Evolutionary conservation across 1,140 invertebrate genomes (phyloP).

Genomic region (Parapsyche elsis): DNA sequence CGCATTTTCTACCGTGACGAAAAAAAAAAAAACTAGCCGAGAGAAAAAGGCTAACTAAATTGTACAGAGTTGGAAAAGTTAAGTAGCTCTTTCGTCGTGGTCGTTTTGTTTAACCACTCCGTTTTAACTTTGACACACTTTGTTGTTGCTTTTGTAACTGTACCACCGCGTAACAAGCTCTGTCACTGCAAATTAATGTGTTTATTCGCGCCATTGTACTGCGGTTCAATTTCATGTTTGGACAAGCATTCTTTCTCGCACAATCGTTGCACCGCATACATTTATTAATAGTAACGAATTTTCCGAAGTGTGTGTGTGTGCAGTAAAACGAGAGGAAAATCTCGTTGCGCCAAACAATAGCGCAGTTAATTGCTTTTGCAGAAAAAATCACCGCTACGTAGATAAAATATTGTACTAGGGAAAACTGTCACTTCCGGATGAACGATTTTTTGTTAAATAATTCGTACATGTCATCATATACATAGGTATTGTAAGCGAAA

Average conservation of each 20-base stretch:
- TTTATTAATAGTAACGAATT: too few relatives aligned
- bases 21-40: background rate
- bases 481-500: too few relatives aligned
- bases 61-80: constrained; percentile 12
- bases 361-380: too few relatives aligned
- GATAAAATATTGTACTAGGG: too few relatives aligned
- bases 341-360: too few relatives aligned
- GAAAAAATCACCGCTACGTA: too few relatives aligned
- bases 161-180: constrained; percentile 28
- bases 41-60: constrained; percentile 1
- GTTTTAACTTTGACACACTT: constrained; percentile 45
- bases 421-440: too few relatives aligned
- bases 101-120: constrained; percentile 6
- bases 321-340: too few relatives aligned
- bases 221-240: constrained; percentile 25
- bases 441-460: too few relatives aligned
- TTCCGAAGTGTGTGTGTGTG: too few relatives aligned
- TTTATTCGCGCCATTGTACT: constrained; percentile 23
- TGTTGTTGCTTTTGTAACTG: constrained; percentile 21
- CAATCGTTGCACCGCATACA: background rate
- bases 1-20: background rate
- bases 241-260: background rate
- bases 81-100: constrained; percentile 2
- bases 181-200: constrained; percentile 41
- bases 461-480: too few relatives aligned